phyloP scores from a whole-genome alignment of 35 echinoderm and acorn worm genomes.

The Heliocidaris erythrogramma region DNA sequence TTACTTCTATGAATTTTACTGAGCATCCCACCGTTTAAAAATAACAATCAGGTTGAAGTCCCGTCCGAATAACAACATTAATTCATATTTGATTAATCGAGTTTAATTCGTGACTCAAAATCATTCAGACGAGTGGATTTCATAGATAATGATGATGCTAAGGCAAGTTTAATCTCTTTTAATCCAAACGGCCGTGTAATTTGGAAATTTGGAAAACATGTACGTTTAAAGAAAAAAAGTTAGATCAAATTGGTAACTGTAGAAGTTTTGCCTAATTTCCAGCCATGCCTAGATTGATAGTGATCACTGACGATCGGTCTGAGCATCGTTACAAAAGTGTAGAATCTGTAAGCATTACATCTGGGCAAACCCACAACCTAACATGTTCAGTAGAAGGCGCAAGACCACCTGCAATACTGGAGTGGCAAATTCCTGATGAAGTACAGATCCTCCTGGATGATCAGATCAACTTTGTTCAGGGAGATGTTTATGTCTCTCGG shows the following conservation, averaged over 20 bases:
- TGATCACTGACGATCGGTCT: neutral
- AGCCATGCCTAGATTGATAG: neutral
- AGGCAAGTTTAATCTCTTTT: too few species aligned
- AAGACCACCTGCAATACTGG: neutral
- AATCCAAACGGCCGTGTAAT: neutral
- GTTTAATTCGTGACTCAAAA: neutral
- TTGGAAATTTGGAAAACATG: neutral
- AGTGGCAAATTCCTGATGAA: neutral
- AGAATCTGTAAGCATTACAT: neutral
- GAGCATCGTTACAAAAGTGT: neutral
- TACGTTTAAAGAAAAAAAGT: too few species aligned
- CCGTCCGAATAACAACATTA: neutral
- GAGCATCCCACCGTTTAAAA: neutral
- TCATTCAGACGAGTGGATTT: too few species aligned
- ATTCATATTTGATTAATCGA: neutral
- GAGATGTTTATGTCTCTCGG: neutral
- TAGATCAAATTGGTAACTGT: too few species aligned
- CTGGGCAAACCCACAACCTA: neutral
- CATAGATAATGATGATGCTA: too few species aligned
- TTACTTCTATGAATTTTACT: too few species aligned
- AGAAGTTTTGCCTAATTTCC: neutral
- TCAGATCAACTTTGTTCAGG: neutral
- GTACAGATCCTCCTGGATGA: neutral
- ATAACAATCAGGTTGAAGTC: neutral
- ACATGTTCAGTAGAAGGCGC: neutral